These are phyloP conservation scores for Thymelicus acteon DNA, from an alignment of 2,888 invertebrate genomes.

Conservation along the genomic window DNA sequence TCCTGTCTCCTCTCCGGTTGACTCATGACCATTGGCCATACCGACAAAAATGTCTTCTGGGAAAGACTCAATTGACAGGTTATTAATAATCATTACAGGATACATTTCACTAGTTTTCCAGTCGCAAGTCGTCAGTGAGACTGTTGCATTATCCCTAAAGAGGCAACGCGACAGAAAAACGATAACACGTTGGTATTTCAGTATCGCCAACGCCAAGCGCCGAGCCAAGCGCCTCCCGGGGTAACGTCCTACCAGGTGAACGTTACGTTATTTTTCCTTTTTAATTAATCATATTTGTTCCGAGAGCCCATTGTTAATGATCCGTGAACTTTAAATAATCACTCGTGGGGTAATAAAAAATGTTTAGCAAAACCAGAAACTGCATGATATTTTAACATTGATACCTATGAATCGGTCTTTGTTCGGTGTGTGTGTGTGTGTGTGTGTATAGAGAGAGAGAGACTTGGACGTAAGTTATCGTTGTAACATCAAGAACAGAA, in stretches of 20 bases:
- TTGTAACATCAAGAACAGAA: too few species aligned
- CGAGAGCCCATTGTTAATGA: slow-evolving; percentile 34
- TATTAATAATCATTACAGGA: background rate
- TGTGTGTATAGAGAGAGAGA: background rate
- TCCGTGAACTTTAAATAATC: slow-evolving; percentile 37
- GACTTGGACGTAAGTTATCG: background rate
- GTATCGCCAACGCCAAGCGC: background rate
- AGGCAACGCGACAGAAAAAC: slow-evolving; percentile 27
- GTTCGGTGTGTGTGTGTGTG: too few species aligned
- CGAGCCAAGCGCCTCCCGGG: slow-evolving; percentile 3
- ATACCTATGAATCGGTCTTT: too few species aligned
- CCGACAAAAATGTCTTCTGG: too few species aligned
- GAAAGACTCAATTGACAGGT: too few species aligned
- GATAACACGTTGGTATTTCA: slow-evolving; percentile 31
- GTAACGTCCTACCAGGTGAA: slow-evolving; percentile 33
- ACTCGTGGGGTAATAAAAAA: slow-evolving; percentile 21
- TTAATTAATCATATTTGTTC: slow-evolving; percentile 30
- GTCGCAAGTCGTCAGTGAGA: background rate
- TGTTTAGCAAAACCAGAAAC: slow-evolving; percentile 6
- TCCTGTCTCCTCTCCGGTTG: too few species aligned
- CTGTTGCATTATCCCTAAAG: slow-evolving; percentile 13
- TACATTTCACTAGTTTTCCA: background rate
- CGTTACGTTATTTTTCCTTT: slow-evolving; percentile 20
- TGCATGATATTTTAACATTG: too few species aligned
- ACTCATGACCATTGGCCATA: too few species aligned